Evolutionary conservation across 2,888 invertebrate species (phyloP).

Genomic region (Lysandra coridon): DNA sequence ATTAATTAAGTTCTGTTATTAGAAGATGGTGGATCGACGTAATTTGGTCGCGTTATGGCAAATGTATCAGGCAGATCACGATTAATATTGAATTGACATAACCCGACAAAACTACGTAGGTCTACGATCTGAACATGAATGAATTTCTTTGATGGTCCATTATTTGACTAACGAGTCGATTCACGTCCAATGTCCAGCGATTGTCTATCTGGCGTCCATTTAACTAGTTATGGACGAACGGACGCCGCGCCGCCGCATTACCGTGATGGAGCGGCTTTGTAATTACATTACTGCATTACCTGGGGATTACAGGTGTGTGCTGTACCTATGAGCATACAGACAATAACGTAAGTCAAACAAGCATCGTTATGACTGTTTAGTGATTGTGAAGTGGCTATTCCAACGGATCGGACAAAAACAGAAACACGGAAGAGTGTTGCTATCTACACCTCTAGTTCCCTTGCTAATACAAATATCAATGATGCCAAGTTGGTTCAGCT

Average conservation of each 20-base stretch:
- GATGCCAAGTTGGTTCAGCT: too few relatives aligned
- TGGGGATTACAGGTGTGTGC: slow-evolving; percentile 18
- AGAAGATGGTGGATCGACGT: too few relatives aligned
- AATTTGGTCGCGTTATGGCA: too few relatives aligned
- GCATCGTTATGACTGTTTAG: not conserved
- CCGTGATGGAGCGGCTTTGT: slow-evolving; percentile 7
- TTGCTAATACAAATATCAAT: too few relatives aligned
- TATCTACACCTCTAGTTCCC: too few relatives aligned
- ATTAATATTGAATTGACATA: too few relatives aligned
- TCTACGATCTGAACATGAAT: not conserved
- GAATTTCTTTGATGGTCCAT: not conserved
- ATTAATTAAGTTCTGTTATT: too few relatives aligned
- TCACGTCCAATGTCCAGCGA: not conserved
- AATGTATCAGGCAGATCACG: too few relatives aligned
- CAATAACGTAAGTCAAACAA: not conserved
- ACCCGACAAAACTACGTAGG: too few relatives aligned
- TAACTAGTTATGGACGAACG: slow-evolving; percentile 7
- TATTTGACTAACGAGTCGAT: not conserved
- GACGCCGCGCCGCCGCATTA: not conserved
- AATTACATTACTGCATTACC: slow-evolving; percentile 21
- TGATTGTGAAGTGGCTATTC: not conserved
- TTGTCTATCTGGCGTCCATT: slow-evolving; percentile 16
- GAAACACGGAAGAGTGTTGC: too few relatives aligned
- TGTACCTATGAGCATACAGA: not conserved
- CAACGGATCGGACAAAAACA: too few relatives aligned